Conservation (phyloP, 1,140 invertebrate species). For the Eumeta japonica region DNA sequence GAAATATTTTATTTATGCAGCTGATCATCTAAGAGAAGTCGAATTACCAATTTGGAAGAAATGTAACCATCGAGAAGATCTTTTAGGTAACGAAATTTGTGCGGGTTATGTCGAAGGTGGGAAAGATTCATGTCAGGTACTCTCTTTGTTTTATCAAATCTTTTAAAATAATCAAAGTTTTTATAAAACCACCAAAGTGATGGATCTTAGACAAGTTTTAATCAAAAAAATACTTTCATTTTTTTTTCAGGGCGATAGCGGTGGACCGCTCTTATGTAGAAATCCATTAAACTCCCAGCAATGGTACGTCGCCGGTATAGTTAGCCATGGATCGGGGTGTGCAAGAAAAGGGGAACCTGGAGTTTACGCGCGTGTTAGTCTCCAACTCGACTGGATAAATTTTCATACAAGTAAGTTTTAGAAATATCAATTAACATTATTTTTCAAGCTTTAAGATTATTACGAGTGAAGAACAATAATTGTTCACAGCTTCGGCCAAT, state of each 20-base stretch:
- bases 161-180: constrained; percentile 3
- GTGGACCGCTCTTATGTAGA: constrained; percentile 75
- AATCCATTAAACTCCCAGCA: constrained; percentile 61
- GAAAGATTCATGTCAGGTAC: constrained; percentile 73
- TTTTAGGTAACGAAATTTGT: constrained; percentile 67
- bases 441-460: constrained; percentile 4
- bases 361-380: constrained; percentile 76
- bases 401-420: constrained; percentile 51
- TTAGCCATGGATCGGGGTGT: constrained; percentile 81
- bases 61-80: constrained; percentile 63
- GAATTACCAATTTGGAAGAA: constrained; percentile 62
- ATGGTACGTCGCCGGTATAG: constrained; percentile 75
- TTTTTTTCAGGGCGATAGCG: constrained; percentile 73
- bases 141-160: no score
- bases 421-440: neutral
- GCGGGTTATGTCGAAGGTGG: constrained; percentile 73
- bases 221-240: neutral
- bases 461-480: neutral
- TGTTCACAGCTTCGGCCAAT: constrained; percentile 46
- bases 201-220: constrained; percentile 2
- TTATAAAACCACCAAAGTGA: constrained; percentile 3
- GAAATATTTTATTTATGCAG: constrained; percentile 28
- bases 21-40: constrained; percentile 70
- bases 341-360: constrained; percentile 73
- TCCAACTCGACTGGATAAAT: constrained; percentile 74